Evolutionary conservation across 2,888 invertebrate species (phyloP).

Genomic region (Drosophila rellima): DNA sequence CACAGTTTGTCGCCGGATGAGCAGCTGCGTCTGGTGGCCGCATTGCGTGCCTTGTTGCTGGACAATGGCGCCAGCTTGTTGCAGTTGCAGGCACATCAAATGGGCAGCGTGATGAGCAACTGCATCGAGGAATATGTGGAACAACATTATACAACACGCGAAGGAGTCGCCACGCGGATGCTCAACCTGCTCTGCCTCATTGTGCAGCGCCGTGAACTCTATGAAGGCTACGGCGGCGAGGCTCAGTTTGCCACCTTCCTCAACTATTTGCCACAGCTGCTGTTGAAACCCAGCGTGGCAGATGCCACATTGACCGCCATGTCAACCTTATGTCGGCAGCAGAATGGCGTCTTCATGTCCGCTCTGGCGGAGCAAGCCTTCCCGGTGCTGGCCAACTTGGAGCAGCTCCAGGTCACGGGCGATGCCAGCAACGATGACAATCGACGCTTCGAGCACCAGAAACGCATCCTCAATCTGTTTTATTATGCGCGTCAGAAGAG

Average conservation of each 20-base stretch:
- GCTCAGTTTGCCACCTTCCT: slow-evolving; percentile 87
- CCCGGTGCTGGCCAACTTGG: slow-evolving; percentile 85
- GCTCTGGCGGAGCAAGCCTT: slow-evolving; percentile 86
- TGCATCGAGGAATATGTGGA: slow-evolving; percentile 75
- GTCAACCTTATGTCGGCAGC: slow-evolving; percentile 87
- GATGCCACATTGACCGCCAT: slow-evolving; percentile 87
- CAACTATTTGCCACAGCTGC: slow-evolving; percentile 87
- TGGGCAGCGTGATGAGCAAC: slow-evolving; percentile 75
- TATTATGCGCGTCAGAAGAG: slow-evolving; percentile 85
- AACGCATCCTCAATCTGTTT: slow-evolving; percentile 87
- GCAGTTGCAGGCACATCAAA: slow-evolving; percentile 58
- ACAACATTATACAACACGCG: slow-evolving; percentile 69
- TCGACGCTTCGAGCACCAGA: slow-evolving; percentile 85
- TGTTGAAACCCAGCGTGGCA: slow-evolving; percentile 87
- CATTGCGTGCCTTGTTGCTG: slow-evolving; percentile 71
- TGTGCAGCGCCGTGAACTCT: slow-evolving; percentile 85
- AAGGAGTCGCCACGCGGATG: slow-evolving; percentile 84
- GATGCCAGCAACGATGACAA: slow-evolving; percentile 28
- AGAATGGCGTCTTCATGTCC: slow-evolving; percentile 86
- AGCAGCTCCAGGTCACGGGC: slow-evolving; percentile 83
- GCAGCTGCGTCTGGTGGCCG: slow-evolving; percentile 67
- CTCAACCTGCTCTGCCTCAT: slow-evolving; percentile 86
- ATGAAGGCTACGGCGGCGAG: slow-evolving; percentile 78
- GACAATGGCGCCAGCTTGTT: slow-evolving; percentile 68
- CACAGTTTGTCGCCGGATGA: slow-evolving; percentile 51